Evolutionary conservation across 2,113 vertebrate genomes (phyloP), one percentile per base, ranked within the genome.

Genomic region (Hippocampus zosterae): DNA sequence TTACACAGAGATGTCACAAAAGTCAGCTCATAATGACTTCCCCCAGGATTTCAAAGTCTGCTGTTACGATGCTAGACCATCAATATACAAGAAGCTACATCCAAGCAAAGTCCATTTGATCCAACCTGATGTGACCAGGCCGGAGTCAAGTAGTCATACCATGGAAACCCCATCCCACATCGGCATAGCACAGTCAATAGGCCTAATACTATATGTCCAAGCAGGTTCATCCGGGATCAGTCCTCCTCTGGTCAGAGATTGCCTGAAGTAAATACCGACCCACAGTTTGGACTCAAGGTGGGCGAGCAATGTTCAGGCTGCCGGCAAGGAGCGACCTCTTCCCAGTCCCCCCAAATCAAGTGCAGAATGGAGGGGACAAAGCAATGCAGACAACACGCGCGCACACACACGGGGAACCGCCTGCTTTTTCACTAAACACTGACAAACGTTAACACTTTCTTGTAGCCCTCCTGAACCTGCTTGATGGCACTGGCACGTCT

Each of bases 111-210:
- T 57, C 74, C 59, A 68, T 70, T 76, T 75, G 79, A 80, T 15
- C 23, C 67, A 68, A 48, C 69, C 73, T 73, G 53, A 63, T 70
- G 73, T 75, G 68, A 66, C 61, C n/a, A 10, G 69, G 12, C 3
- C 0, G 13, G 73, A 81, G 77, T 75, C 70, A 79, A 73, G 50
- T 74, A 64, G 21, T 41, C 27, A 53, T 27, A 55, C 77, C n/a
- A 40, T 48, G 41, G 71, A 73, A 37, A 71, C 18, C 68, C 40
- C 46, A 68, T 68, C 75, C 72, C 71, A 71, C 81, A 81, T 74
- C 72, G 3, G 46, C 13, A 6, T 37, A 77, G 64, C 73, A 70
- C 60, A 77, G 70, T 87, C 85, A 88, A 82, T 79, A 79, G 83
- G 46, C 78, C 75, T 70, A 76, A 33, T 33, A 12, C 44, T 48